Base-by-base conservation (phyloP, 2,888 invertebrate genomes). In the Disparrhopalites patrizii region DNA sequence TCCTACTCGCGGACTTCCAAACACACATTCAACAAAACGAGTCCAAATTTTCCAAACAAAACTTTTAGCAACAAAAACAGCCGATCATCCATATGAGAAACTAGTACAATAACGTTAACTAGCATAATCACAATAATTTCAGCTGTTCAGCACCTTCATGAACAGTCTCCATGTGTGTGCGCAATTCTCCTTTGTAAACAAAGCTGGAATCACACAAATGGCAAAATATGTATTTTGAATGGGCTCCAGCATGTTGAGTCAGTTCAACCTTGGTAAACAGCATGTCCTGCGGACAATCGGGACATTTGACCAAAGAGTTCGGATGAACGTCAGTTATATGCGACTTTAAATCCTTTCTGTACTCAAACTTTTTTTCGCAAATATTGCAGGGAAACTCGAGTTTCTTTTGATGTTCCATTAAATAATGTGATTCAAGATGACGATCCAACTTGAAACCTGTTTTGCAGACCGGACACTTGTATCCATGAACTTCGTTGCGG, bases 111-210 rank as follows among this genome's bases (percentile, higher is more conserved):
- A n/a, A n/a, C n/a, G n/a, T n/a, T n/a, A n/a, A n/a, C n/a, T n/a
- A n/a, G n/a, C n/a, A n/a, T n/a, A n/a, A n/a, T n/a, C n/a, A 43
- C n/a, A 43, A 43, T 43, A 43, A 43, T 43, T 43, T 43, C 8
- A 43, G 43, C 15, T 15, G 43, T 20, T 43, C 43, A 10, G 43
- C 43, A 18, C 43, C 43, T 5, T 18, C 43, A 43, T 43, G 43
- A 43, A 4, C 20, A 15, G 43, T 20, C n/a, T 43, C 43, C 7
- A n/a, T 43, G n/a, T 43, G 43, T 18, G 5, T 15, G 7, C 43
- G 43, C 5, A 43, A 20, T n/a, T 43, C n/a, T 5, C 43, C 43
- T 43, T 43, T 43, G n/a, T 15, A 18, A 20, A 20, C 15, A 43
- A 56, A 36, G 1, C 56, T 30, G 4, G 15, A 20, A 30, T 36